These are phyloP conservation scores for Pterobdella sp. DNA, from an alignment of 2,888 invertebrate species.

Conservation along the genomic window DNA sequence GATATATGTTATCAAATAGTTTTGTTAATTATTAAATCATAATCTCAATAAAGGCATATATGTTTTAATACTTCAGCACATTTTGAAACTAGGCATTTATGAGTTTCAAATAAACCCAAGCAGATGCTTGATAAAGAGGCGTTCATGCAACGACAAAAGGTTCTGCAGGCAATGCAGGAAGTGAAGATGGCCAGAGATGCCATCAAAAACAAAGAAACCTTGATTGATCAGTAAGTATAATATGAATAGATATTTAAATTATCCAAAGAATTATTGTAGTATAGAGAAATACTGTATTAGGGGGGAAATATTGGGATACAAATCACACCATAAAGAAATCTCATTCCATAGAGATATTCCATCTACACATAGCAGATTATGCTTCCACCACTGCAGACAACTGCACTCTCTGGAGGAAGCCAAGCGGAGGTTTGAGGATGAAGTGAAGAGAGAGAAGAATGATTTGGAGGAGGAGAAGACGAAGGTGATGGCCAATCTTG, in stretches of 20 bases:
- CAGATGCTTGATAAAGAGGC: background rate
- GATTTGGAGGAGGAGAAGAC: background rate
- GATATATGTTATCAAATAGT: too few species aligned
- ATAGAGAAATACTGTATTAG: too few species aligned
- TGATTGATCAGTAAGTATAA: too few species aligned
- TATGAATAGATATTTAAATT: too few species aligned
- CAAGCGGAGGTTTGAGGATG: constrained; percentile 6
- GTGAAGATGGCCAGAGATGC: background rate
- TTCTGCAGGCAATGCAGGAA: background rate
- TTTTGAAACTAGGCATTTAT: too few species aligned
- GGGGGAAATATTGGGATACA: too few species aligned
- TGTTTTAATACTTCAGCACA: too few species aligned
- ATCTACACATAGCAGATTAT: background rate
- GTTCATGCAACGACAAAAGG: background rate
- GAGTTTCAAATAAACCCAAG: background rate
- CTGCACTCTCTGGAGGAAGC: background rate
- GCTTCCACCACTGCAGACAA: background rate
- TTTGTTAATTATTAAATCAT: too few species aligned
- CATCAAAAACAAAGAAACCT: background rate
- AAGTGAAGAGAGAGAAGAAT: constrained; percentile 2
- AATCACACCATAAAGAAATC: too few species aligned
- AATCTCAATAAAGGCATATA: too few species aligned
- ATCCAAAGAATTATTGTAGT: too few species aligned
- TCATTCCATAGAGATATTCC: too few species aligned
- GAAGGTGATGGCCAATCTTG: background rate